phyloP scores from a whole-genome alignment of 2,888 invertebrate species.

The Tachina grossa region DNA sequence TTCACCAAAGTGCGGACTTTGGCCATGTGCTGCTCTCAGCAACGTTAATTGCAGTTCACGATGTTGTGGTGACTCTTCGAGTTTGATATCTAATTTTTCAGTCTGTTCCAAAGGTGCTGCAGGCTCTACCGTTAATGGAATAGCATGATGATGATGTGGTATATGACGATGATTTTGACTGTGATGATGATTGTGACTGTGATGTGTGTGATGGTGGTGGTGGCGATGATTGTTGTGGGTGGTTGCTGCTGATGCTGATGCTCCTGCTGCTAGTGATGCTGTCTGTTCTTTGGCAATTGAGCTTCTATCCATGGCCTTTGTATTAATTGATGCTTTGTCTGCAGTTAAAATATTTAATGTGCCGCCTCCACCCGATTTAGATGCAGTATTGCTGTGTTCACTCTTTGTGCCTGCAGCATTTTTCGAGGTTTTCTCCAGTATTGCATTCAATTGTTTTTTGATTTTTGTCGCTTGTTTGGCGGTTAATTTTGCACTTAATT shows the following conservation, averaged over 20 bases:
- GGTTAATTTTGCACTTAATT: conserved; percentile 79
- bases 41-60: conserved; percentile 76
- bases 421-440: conserved; percentile 78
- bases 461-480: conserved; percentile 81
- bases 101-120: conserved; percentile 80
- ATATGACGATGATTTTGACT: conserved; percentile 68
- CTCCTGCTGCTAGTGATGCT: conserved; percentile 70
- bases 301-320: conserved; percentile 57
- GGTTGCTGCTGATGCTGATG: conserved; percentile 68
- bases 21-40: conserved; percentile 75
- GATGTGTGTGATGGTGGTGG: conserved; percentile 64
- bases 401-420: conserved; percentile 68
- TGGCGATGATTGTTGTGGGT: conserved; percentile 57
- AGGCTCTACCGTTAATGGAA: conserved; percentile 79
- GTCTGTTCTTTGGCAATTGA: conserved; percentile 64
- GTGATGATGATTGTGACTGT: conserved; percentile 70
- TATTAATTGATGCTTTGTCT: conserved; percentile 64
- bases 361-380: conserved; percentile 1
- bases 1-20: conserved; percentile 74
- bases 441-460: conserved; percentile 80
- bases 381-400: conserved; percentile 25
- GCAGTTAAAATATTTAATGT: conserved; percentile 38
- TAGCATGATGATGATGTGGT: conserved; percentile 79
- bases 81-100: conserved; percentile 79
- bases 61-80: conserved; percentile 80